phyloP scores from a whole-genome alignment of 2,797 vertebrate species.

The Perdix hodgsoniae region DNA sequence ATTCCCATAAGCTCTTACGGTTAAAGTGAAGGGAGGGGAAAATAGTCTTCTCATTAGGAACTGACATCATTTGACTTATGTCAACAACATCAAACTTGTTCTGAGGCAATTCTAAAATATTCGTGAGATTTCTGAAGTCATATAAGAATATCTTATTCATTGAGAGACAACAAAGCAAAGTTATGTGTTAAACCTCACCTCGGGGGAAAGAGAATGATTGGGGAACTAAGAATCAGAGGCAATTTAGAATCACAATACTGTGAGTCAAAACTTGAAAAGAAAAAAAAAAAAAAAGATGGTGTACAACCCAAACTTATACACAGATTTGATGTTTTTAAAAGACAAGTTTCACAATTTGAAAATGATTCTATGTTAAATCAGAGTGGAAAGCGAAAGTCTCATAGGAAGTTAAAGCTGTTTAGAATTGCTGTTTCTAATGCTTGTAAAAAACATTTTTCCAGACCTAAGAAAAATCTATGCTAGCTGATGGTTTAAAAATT shows the following conservation, averaged over 20 bases:
- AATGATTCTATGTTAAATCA: slow-evolving; percentile 7
- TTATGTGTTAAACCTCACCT: not conserved
- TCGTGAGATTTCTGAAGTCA: not conserved
- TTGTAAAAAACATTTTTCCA: not conserved
- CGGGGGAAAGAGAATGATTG: not conserved
- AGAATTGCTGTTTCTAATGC: not conserved
- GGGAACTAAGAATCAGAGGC: not conserved
- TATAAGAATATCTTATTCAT: not conserved
- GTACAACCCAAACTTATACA: not conserved
- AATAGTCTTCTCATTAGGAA: not conserved
- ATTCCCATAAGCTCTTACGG: not conserved
- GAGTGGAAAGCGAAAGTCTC: not conserved
- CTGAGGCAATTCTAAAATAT: not conserved
- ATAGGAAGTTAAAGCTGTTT: not conserved
- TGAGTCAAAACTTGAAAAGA: not conserved
- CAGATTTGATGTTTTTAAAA: not conserved
- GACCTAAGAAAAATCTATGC: not conserved
- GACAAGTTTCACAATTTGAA: not conserved
- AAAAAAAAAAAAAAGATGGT: not conserved
- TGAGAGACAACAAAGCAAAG: not conserved
- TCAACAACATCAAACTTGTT: not conserved
- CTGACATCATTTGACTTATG: not conserved
- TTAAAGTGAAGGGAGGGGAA: not conserved
- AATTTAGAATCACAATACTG: not conserved
- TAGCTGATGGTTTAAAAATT: not conserved